Conservation (phyloP, 2,797 vertebrate genomes). For the Labroides dimidiatus region DNA sequence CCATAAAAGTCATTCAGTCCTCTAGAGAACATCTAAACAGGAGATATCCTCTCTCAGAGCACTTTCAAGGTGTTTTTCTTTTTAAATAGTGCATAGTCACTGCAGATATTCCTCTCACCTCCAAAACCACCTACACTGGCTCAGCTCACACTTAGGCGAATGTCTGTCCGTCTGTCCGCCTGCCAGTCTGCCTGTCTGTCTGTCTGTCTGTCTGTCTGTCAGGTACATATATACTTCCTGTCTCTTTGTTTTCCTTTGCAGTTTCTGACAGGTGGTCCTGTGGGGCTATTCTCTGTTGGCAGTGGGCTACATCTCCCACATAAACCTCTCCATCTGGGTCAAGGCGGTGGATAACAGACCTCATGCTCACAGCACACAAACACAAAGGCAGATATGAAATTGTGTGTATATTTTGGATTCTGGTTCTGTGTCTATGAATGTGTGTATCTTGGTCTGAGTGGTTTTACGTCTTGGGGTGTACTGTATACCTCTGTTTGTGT, state of each 20-base stretch:
- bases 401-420: neutral
- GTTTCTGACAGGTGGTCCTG: conserved; percentile 75
- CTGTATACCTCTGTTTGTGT: conserved; percentile 9
- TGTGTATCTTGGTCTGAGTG: neutral
- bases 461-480: neutral
- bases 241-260: conserved; percentile 58
- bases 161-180: conserved; percentile 39
- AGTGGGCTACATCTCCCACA: conserved; percentile 69
- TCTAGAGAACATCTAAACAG: conserved; percentile 37
- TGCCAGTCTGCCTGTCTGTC: conserved; percentile 40
- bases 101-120: conserved; percentile 24
- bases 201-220: conserved; percentile 4
- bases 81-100: conserved; percentile 13
- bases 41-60: conserved; percentile 30
- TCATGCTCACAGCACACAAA: conserved; percentile 11
- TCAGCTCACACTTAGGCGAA: conserved; percentile 42
- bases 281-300: conserved; percentile 67
- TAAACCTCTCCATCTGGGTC: conserved; percentile 74
- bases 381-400: conserved; percentile 30
- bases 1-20: conserved; percentile 31
- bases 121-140: conserved; percentile 31
- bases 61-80: conserved; percentile 25
- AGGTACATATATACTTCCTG: conserved; percentile 35
- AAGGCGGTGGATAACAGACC: conserved; percentile 66
- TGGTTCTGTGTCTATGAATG: neutral